phyloP scores from a whole-genome alignment of 2,888 invertebrate genomes.

The Oasisia sp. region DNA sequence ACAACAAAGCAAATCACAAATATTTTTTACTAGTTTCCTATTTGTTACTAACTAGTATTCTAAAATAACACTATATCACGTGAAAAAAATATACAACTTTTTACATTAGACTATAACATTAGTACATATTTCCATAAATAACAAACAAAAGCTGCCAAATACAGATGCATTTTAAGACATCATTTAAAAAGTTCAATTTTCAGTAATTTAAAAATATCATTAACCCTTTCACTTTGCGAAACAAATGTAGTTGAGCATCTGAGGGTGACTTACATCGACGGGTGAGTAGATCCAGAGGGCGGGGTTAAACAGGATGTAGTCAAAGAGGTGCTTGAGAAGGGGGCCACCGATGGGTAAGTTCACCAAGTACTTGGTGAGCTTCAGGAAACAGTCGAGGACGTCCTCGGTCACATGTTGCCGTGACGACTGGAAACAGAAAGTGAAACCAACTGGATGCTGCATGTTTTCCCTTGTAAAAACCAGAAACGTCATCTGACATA shows the following conservation, averaged over 20 bases:
- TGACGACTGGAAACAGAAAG: constrained; percentile 53
- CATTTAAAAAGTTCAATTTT: too few species aligned
- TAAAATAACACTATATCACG: too few species aligned
- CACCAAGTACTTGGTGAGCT: constrained; percentile 65
- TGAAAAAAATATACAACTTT: too few species aligned
- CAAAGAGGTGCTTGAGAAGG: constrained; percentile 84
- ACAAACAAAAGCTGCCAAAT: too few species aligned
- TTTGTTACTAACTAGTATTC: too few species aligned
- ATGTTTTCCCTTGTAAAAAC: not conserved
- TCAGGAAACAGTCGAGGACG: constrained; percentile 78
- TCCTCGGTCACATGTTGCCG: constrained; percentile 90
- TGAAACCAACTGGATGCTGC: not conserved
- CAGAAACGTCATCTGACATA: not conserved
- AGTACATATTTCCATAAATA: too few species aligned
- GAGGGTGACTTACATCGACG: constrained; percentile 77
- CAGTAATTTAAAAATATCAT: not conserved
- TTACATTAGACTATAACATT: too few species aligned
- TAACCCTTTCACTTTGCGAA: not conserved
- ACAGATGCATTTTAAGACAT: too few species aligned
- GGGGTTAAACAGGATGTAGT: constrained; percentile 99
- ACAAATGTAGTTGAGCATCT: not conserved
- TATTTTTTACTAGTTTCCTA: too few species aligned
- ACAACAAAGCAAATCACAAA: too few species aligned
- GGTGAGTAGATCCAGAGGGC: constrained; percentile 99
- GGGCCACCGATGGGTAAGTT: constrained; percentile 57